Percentiles rank a stretch among this genome's conserved stretches.
These are phyloP conservation scores for Ceramica pisi DNA, from an alignment of 2,888 invertebrate genomes.

Conservation along the genomic window DNA sequence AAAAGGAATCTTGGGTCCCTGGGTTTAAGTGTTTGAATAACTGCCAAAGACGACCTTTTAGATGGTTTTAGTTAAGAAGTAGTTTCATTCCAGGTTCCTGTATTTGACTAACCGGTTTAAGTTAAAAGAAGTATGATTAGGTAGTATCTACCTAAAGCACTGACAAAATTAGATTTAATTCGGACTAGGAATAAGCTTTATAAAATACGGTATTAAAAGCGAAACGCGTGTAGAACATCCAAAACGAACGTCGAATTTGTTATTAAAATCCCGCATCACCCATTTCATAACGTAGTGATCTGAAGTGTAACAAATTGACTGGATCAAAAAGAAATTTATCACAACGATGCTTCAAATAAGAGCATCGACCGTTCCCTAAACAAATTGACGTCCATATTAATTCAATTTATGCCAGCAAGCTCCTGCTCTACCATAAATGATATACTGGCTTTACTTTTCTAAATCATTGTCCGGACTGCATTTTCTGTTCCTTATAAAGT, in stretches of 20 bases:
- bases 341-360: slow-evolving; percentile 66
- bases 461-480: slow-evolving; percentile 80
- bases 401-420: slow-evolving; percentile 80
- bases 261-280: slow-evolving; percentile 21
- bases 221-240: neutral
- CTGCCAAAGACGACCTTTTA: slow-evolving; percentile 34
- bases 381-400: slow-evolving; percentile 82
- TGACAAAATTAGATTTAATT: neutral
- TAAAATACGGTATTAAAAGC: neutral
- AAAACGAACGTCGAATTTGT: slow-evolving; percentile 17
- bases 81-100: neutral
- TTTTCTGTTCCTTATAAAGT: slow-evolving; percentile 79
- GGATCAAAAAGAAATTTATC: slow-evolving; percentile 60
- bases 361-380: slow-evolving; percentile 72
- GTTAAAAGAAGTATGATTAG: neutral
- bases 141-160: neutral
- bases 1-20: slow-evolving; percentile 28
- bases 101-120: neutral
- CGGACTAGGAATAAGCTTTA: neutral
- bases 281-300: slow-evolving; percentile 28
- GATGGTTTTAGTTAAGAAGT: slow-evolving; percentile 36
- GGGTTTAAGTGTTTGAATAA: slow-evolving; percentile 50
- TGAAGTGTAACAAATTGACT: slow-evolving; percentile 53
- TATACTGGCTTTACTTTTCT: slow-evolving; percentile 78
- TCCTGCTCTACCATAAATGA: slow-evolving; percentile 74